phyloP scores from a whole-genome alignment of 1,140 invertebrate genomes.

The Drosophila sp. region DNA sequence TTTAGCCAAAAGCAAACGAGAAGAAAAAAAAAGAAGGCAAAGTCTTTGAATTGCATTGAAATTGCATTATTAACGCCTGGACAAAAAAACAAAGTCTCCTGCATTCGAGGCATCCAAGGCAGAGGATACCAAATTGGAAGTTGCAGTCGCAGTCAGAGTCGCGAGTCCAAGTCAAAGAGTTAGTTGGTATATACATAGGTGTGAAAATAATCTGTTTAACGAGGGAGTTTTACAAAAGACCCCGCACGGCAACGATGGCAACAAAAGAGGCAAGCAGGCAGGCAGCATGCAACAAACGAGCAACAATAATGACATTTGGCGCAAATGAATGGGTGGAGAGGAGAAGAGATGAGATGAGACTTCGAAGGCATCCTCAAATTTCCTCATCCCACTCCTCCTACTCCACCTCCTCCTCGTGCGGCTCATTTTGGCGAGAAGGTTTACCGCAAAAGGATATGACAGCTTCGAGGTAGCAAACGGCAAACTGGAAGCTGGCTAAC shows the following conservation, averaged over 20 bases:
- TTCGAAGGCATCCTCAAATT: conserved; percentile 52
- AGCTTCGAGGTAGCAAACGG: conserved; percentile 32
- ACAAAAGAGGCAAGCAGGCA: conserved; percentile 10
- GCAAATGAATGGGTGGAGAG: conserved; percentile 75
- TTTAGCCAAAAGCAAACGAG: conserved; percentile 17
- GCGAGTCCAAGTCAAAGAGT: conserved; percentile 36
- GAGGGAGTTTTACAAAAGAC: conserved; percentile 81
- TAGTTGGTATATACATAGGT: conserved; percentile 42
- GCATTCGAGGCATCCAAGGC: conserved; percentile 7
- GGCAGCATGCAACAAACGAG: conserved; percentile 65
- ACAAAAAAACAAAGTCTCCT: conserved; percentile 21
- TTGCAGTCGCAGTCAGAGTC: conserved; percentile 12
- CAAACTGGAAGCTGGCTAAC: conserved; percentile 33
- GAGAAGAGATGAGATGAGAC: not conserved
- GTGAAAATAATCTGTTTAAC: conserved; percentile 82
- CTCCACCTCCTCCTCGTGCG: not conserved
- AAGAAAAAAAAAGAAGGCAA: conserved; percentile 7
- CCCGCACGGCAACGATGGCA: conserved; percentile 43
- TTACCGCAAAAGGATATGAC: conserved; percentile 79
- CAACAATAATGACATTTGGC: conserved; percentile 81
- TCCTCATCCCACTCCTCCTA: conserved; percentile 11
- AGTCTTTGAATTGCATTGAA: conserved; percentile 74
- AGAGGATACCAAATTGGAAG: conserved; percentile 48
- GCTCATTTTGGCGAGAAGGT: conserved; percentile 15
- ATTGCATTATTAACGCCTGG: conserved; percentile 80